These are phyloP conservation scores for Ptilorrhoa leucosticta DNA, from an alignment of 2,113 vertebrate species.

Conservation along the genomic window DNA sequence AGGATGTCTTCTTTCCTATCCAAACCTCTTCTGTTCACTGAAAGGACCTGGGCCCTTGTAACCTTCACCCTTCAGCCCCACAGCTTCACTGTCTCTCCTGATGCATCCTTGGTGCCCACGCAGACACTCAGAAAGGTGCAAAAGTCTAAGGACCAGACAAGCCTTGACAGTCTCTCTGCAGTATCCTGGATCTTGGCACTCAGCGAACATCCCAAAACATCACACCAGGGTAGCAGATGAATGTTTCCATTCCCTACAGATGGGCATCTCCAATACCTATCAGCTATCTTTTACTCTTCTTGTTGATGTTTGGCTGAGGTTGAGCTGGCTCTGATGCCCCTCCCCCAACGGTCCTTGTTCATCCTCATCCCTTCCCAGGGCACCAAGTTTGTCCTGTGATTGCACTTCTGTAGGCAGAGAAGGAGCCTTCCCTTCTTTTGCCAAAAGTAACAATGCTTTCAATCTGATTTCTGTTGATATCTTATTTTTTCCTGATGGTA, in stretches of 20 bases:
- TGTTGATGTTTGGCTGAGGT: background rate
- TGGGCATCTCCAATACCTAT: background rate
- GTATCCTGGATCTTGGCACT: background rate
- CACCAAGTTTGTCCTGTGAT: background rate
- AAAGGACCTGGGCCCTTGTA: background rate
- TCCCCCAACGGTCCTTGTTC: background rate
- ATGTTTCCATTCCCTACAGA: background rate
- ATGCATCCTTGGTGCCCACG: accelerated
- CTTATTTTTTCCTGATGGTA: background rate
- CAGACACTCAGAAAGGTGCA: background rate
- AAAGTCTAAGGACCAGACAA: background rate
- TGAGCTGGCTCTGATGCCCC: background rate
- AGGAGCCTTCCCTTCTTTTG: background rate
- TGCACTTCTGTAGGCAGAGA: background rate
- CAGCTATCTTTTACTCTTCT: background rate
- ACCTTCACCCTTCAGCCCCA: background rate
- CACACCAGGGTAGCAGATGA: background rate
- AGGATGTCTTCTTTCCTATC: background rate
- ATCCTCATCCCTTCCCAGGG: background rate
- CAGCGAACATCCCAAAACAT: background rate
- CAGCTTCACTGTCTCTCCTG: background rate
- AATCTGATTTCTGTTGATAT: background rate
- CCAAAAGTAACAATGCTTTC: background rate
- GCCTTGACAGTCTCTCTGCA: background rate
- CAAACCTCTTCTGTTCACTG: background rate